Conservation (phyloP, 2,888 invertebrate genomes). For the Dilophus febrilis region DNA sequence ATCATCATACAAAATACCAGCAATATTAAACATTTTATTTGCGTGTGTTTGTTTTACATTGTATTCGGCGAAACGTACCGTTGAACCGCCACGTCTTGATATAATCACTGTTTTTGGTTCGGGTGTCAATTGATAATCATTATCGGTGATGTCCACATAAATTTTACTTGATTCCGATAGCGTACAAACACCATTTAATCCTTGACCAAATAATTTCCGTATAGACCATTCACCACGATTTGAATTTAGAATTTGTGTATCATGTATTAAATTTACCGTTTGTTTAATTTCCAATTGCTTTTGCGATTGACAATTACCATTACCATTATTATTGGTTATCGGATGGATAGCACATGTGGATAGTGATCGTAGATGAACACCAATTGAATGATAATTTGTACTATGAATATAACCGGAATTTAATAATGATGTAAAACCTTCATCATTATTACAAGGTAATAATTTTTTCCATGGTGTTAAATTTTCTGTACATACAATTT, state of each 20-base stretch:
- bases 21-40: slow-evolving; percentile 49
- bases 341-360: slow-evolving; percentile 33
- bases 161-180: slow-evolving; percentile 60
- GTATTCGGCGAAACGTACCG: slow-evolving; percentile 51
- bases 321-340: too few relatives aligned
- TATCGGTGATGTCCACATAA: slow-evolving; percentile 59
- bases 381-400: slow-evolving; percentile 82
- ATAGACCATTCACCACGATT: slow-evolving; percentile 66
- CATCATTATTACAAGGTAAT: slow-evolving; percentile 81
- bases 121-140: slow-evolving; percentile 45
- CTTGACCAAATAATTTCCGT: slow-evolving; percentile 71
- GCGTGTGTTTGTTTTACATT: slow-evolving; percentile 35
- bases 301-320: slow-evolving; percentile 31
- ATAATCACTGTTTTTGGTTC: slow-evolving; percentile 37
- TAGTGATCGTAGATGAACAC: slow-evolving; percentile 65
- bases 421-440: slow-evolving; percentile 71
- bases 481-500: slow-evolving; percentile 97
- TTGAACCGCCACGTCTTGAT: slow-evolving; percentile 52
- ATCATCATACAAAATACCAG: slow-evolving; percentile 28
- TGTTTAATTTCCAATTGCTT: slow-evolving; percentile 63
- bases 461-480: slow-evolving; percentile 97
- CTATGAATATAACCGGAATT: slow-evolving; percentile 85
- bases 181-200: slow-evolving; percentile 65
- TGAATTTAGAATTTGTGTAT: slow-evolving; percentile 34
- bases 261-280: slow-evolving; percentile 76